Conservation (phyloP, 2,797 vertebrate genomes). For the Thaleichthys pacificus region DNA sequence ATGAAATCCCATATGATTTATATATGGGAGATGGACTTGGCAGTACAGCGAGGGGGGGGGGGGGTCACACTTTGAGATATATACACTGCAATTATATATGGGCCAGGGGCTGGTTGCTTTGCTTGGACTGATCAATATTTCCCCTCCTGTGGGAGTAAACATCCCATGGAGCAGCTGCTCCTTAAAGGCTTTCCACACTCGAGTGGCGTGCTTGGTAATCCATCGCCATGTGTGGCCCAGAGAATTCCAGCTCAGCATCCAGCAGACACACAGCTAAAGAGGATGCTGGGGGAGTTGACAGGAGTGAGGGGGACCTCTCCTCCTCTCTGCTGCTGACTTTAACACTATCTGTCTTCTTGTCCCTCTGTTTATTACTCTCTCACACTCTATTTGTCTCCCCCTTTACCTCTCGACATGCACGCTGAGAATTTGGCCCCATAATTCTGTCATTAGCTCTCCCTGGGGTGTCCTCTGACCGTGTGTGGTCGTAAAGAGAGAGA, state of each 20-base stretch:
- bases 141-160: conserved; percentile 71
- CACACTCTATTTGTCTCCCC: conserved; percentile 4
- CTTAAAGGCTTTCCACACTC: conserved; percentile 68
- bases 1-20: conserved; percentile 59
- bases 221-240: conserved; percentile 24
- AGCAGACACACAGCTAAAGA: conserved; percentile 37
- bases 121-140: conserved; percentile 80
- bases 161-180: conserved; percentile 72
- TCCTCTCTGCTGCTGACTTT: conserved; percentile 36
- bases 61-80: conserved; percentile 53
- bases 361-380: conserved; percentile 21
- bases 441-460: conserved; percentile 48
- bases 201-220: conserved; percentile 51
- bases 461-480: conserved; percentile 13
- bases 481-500: conserved; percentile 20
- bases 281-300: conserved; percentile 50
- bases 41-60: conserved; percentile 51
- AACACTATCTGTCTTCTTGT: conserved; percentile 24
- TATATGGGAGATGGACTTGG: conserved; percentile 51
- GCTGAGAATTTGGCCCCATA: conserved; percentile 33
- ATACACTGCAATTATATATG: conserved; percentile 76
- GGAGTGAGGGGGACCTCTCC: conserved; percentile 16
- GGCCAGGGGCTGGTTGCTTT: conserved; percentile 43
- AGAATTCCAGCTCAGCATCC: conserved; percentile 42
- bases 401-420: background rate